Evolutionary conservation across 2,113 vertebrate species (phyloP).

Genomic region (Vidua chalybeata): DNA sequence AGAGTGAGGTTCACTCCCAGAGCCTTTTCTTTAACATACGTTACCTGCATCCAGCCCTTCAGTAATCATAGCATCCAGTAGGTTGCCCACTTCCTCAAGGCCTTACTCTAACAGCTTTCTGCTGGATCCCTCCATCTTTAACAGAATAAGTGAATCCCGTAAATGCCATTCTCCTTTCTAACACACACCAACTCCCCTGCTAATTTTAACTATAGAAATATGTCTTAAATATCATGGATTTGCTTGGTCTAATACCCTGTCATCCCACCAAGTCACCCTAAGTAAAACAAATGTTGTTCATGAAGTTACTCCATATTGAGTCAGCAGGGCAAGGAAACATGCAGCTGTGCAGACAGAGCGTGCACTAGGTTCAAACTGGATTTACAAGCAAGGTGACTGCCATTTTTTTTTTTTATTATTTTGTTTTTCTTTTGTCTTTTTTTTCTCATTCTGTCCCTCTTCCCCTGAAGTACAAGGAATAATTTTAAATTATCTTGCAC

Average conservation of each 20-base stretch:
- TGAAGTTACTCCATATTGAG: background rate
- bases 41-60: background rate
- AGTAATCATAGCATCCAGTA: background rate
- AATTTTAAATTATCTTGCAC: background rate
- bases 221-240: background rate
- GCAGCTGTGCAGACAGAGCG: background rate
- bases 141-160: background rate
- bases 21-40: background rate
- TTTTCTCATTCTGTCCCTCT: background rate
- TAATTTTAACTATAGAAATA: background rate
- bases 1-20: background rate
- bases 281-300: background rate
- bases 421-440: background rate
- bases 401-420: background rate
- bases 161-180: background rate
- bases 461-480: background rate
- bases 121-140: background rate
- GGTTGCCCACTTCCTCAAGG: background rate
- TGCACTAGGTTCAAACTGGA: background rate
- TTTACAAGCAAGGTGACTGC: background rate
- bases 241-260: background rate
- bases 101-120: background rate
- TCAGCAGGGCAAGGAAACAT: background rate
- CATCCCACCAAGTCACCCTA: background rate
- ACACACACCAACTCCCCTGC: background rate